A percentile compares a stretch with the other conserved stretches of the same genome.
Conservation (phyloP, 2,888 invertebrate species). For the Zaprionus bogoriensis region DNA sequence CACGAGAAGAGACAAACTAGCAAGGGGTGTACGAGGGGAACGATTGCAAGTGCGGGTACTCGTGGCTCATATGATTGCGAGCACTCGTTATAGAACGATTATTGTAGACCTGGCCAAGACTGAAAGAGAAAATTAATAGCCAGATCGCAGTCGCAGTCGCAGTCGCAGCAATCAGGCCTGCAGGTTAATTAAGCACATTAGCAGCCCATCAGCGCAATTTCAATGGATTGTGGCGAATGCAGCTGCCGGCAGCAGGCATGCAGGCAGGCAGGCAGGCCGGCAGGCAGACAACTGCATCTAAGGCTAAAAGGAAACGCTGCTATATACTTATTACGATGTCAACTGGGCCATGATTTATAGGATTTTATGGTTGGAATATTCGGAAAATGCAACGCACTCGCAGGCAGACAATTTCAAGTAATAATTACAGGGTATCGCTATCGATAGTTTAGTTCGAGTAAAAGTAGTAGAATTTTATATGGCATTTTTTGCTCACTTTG, state of each 20-base stretch:
- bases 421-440: too few relatives aligned
- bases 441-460: too few relatives aligned
- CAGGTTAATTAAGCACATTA: slow-evolving; percentile 71
- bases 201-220: slow-evolving; percentile 55
- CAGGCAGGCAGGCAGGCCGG: too few relatives aligned
- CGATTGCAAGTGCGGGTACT: too few relatives aligned
- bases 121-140: slow-evolving; percentile 76
- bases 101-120: slow-evolving; percentile 31
- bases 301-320: not conserved
- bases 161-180: slow-evolving; percentile 26
- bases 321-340: not conserved
- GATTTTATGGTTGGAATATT: not conserved
- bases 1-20: too few relatives aligned
- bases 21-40: too few relatives aligned
- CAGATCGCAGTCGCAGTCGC: slow-evolving; percentile 51
- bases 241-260: not conserved
- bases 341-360: not conserved
- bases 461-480: too few relatives aligned
- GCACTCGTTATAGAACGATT: slow-evolving; percentile 55
- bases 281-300: not conserved
- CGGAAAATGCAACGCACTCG: not conserved
- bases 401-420: too few relatives aligned
- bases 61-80: slow-evolving; percentile 2
- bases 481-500: too few relatives aligned
- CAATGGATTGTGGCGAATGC: not conserved